These are phyloP conservation scores for Gryllus longicercus DNA, from an alignment of 2,888 invertebrate species.

Conservation along the genomic window DNA sequence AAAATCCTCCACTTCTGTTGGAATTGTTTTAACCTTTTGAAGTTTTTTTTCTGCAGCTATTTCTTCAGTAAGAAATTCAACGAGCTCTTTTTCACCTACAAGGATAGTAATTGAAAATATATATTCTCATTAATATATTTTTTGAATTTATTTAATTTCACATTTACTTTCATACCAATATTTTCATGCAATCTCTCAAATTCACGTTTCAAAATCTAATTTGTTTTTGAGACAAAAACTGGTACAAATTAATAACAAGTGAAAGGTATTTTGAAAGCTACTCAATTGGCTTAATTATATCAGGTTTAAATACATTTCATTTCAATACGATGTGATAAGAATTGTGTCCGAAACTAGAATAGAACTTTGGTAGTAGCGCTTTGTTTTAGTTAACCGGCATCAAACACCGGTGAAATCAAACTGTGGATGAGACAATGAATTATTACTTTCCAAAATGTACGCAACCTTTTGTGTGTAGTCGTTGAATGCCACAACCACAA, in stretches of 20 bases:
- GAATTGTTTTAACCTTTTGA: constrained; percentile 69
- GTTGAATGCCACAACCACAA: constrained; percentile 64
- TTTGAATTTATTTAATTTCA: too few species aligned
- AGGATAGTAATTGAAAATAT: constrained; percentile 32
- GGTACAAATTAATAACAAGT: too few species aligned
- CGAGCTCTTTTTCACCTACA: constrained; percentile 78
- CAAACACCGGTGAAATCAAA: too few species aligned
- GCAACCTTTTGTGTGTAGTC: constrained; percentile 68
- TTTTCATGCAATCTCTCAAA: background rate
- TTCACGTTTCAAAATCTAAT: background rate
- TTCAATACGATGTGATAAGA: too few species aligned
- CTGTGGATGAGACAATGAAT: too few species aligned
- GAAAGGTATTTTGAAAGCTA: too few species aligned
- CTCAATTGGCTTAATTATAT: background rate
- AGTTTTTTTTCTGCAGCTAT: constrained; percentile 86
- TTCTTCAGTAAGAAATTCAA: constrained; percentile 89
- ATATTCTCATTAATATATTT: constrained; percentile 30
- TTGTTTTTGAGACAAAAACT: background rate
- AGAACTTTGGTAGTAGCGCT: too few species aligned
- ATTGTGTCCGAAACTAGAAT: too few species aligned
- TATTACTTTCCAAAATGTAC: background rate
- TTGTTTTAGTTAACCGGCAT: too few species aligned
- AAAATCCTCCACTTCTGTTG: constrained; percentile 78
- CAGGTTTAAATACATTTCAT: too few species aligned
- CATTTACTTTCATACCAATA: background rate